These are phyloP conservation scores for Trichonephila inaurata DNA, from an alignment of 1,140 invertebrate species.

Conservation along the genomic window DNA sequence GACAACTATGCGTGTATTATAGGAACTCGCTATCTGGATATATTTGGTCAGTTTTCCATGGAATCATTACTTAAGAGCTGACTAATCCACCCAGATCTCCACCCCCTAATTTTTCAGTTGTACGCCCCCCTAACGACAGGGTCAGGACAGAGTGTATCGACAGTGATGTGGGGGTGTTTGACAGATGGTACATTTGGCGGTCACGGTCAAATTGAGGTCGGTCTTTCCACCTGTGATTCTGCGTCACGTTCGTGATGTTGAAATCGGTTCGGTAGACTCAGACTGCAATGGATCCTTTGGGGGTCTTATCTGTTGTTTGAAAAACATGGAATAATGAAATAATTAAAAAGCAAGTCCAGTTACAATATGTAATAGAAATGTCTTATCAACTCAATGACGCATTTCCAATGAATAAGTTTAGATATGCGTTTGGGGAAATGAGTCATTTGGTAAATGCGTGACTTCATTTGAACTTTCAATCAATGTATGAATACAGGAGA, in stretches of 20 bases:
- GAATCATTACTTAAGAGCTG: not conserved
- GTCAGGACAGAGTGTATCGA: slow-evolving; percentile 6
- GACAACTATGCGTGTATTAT: not conserved
- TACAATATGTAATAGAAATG: not conserved
- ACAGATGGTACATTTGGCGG: slow-evolving; percentile 10
- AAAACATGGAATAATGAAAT: slow-evolving; percentile 14
- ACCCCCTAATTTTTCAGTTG: slow-evolving; percentile 1
- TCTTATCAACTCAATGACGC: slow-evolving; percentile 24
- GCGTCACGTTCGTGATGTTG: not conserved
- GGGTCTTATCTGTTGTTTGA: not conserved
- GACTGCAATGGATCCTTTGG: not conserved
- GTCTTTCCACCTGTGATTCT: slow-evolving; percentile 22
- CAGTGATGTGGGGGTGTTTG: not conserved
- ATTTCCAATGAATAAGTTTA: slow-evolving; percentile 42
- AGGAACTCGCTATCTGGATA: not conserved
- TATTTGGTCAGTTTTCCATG: not conserved
- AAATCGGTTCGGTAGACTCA: not conserved
- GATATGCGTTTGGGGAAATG: not conserved
- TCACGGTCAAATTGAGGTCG: not conserved
- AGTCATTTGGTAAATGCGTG: slow-evolving; percentile 1
- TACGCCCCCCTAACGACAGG: not conserved
- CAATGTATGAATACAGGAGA: no score
- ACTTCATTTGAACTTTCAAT: not conserved
- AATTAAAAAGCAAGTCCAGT: slow-evolving; percentile 19
- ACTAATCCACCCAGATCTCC: not conserved